phyloP scores from a whole-genome alignment of 2,888 invertebrate species.

The Melipona beecheii region DNA sequence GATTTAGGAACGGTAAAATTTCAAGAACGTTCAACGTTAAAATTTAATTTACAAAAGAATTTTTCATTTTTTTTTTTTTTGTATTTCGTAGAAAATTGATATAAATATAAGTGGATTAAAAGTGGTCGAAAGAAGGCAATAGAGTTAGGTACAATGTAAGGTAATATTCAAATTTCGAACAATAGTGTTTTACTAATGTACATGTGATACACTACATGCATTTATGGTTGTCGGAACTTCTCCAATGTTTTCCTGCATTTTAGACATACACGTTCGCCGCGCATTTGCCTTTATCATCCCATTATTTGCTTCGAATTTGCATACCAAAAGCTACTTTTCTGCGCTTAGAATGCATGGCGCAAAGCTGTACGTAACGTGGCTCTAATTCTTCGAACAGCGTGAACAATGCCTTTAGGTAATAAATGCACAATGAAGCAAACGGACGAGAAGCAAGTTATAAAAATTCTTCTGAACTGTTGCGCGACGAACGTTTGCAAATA shows the following conservation, averaged over 20 bases:
- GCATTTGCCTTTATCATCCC: conserved; percentile 7
- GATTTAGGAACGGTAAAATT: no score
- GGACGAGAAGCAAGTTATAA: neutral
- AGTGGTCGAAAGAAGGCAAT: no score
- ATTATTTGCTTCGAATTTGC: conserved; percentile 11
- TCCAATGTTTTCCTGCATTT: conserved; percentile 4
- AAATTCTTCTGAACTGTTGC: neutral
- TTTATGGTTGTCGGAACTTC: conserved; percentile 1
- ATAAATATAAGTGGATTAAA: no score
- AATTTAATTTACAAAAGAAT: no score
- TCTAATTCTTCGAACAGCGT: neutral
- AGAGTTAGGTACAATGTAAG: neutral
- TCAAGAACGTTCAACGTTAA: no score
- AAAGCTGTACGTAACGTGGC: neutral
- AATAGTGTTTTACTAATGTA: neutral
- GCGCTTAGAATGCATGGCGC: neutral
- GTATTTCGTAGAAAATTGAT: no score
- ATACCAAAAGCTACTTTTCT: conserved; percentile 14
- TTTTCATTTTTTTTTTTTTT: no score
- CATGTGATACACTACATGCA: neutral
- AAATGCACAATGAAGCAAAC: no score
- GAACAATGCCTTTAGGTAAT: neutral
- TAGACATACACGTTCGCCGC: neutral
- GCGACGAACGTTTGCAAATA: neutral
- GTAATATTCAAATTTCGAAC: neutral